A percentile compares a stretch with the other conserved stretches of the same genome.
Conservation (phyloP, 2,113 vertebrate species). For the Corvus moneduloides region DNA sequence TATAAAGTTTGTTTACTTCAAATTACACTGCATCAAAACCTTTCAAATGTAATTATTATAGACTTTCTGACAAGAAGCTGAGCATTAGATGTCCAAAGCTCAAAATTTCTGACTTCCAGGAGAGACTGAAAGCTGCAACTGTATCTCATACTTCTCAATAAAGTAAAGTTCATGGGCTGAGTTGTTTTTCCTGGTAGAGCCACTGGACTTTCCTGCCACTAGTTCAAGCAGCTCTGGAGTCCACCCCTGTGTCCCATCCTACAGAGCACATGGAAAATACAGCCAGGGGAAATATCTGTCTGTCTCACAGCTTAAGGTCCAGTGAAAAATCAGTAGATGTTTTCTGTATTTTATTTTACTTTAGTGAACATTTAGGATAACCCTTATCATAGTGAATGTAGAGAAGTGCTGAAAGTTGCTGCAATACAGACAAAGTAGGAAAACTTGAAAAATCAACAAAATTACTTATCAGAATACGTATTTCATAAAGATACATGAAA, state of each 20-base stretch:
- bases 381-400: accelerated
- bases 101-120: not conserved
- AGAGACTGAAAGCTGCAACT: not conserved
- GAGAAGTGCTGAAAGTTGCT: not conserved
- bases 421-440: not conserved
- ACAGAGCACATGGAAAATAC: not conserved
- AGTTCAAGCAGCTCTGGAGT: not conserved
- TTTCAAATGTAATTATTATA: not conserved
- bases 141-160: not conserved
- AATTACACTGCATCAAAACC: not conserved
- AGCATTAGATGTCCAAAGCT: not conserved
- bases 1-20: not conserved
- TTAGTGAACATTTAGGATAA: not conserved
- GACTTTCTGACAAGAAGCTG: not conserved
- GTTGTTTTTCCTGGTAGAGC: not conserved
- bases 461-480: not conserved
- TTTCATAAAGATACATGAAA: not conserved
- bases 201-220: not conserved
- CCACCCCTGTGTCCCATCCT: not conserved
- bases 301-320: not conserved
- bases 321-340: not conserved
- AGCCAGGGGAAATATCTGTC: not conserved
- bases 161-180: not conserved
- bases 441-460: not conserved
- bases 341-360: not conserved